Base-by-base conservation (phyloP, 2,113 vertebrate species). In the Riparia riparia region DNA sequence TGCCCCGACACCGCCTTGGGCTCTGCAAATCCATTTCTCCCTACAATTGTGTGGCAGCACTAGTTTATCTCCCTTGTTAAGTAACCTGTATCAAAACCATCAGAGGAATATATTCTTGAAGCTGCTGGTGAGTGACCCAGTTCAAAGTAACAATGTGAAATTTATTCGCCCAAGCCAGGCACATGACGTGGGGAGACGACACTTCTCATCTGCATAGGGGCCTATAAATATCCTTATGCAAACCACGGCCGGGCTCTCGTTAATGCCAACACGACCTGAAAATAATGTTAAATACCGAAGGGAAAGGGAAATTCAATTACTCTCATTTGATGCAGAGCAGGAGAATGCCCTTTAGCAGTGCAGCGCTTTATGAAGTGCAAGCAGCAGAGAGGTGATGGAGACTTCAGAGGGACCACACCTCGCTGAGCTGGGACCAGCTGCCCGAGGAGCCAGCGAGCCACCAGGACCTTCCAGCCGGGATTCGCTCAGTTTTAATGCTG, bases 71-170 rank as follows among this genome's bases (percentile, higher is more conserved):
- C 88, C 66, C 96, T 95, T 71, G 88, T 89, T 95, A 97, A 96
- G 94, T 91, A 97, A 97, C 93, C 96, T 96, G 96, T 96, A 96
- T 97, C 96, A 88, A 83, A 96, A 84, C 0, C 26, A 97, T 96
- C 96, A 93, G 91, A 93, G 91, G 86, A 91, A 91, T 80, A 21
- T 72, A 39, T 94, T 93, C 97, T 89, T 96, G 93, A 97, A 93
- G 97, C 95, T 97, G 89, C 86, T 94, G 82, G 93, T 96, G 96
- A 97, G 93, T 96, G 96, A 97, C 96, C 97, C 93, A 97, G 91
- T 97, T 97, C 96, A 96, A 96, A 97, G 96, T 44, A 92, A 91
- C 89, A 89, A 96, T 66, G 92, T 73, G 76, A 93, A 96, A 96
- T 95, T 54, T 90, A 93, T 97, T 95, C 17, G 29, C 64, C 77